These are phyloP conservation scores for Prunella himalayana DNA, from an alignment of 2,113 vertebrate genomes.

Conservation along the genomic window DNA sequence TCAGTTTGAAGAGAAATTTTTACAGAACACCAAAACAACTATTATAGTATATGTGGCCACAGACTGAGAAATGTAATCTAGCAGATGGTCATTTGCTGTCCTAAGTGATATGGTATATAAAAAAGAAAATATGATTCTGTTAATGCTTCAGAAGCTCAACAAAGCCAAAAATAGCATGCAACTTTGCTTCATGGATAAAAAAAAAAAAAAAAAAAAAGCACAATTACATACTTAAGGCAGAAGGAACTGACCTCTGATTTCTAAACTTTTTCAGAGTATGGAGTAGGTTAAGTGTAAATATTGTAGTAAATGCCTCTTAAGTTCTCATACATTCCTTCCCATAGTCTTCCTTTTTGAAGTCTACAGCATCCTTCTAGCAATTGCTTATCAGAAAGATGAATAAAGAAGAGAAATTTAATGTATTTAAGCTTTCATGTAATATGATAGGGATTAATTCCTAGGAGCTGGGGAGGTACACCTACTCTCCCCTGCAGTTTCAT, in stretches of 20 bases:
- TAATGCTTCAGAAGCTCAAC: conserved; percentile 26
- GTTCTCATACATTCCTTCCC: neutral
- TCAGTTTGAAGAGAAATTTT: neutral
- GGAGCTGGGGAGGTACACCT: neutral
- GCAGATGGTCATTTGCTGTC: neutral
- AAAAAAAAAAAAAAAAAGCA: neutral
- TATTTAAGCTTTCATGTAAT: neutral
- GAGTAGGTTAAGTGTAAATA: neutral
- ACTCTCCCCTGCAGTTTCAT: neutral
- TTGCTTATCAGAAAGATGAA: neutral
- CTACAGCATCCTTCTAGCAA: neutral
- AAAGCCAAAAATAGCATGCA: conserved; percentile 4
- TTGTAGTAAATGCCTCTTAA: neutral
- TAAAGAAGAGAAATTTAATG: neutral
- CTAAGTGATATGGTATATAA: neutral
- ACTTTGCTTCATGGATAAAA: neutral
- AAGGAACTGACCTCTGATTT: neutral
- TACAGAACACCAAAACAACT: neutral
- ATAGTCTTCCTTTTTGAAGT: neutral
- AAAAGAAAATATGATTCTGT: neutral
- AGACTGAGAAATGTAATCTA: neutral
- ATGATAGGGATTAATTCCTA: neutral
- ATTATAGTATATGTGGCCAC: neutral
- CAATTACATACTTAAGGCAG: neutral
- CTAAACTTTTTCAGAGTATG: neutral